phyloP scores from a whole-genome alignment of 1,140 invertebrate species.

The Palaemon carinicauda region DNA sequence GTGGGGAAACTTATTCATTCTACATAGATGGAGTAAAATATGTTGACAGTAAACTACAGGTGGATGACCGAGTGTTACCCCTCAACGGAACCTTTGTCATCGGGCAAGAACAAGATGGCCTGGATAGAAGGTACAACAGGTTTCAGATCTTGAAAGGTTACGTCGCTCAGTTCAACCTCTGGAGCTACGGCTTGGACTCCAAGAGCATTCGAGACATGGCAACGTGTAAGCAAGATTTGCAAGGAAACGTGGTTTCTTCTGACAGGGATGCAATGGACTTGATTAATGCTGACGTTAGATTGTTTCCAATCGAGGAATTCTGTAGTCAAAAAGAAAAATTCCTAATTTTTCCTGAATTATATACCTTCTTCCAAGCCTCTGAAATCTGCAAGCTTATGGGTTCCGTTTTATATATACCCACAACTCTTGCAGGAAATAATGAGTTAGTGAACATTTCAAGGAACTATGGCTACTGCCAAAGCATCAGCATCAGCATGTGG shows the following conservation, averaged over 20 bases:
- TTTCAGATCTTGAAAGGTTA: constrained; percentile 13
- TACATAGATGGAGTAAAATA: not conserved
- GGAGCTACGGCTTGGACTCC: not conserved
- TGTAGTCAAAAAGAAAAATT: not conserved
- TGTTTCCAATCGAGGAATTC: not conserved
- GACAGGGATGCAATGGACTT: not conserved
- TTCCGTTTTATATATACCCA: too few relatives aligned
- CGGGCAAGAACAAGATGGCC: constrained; percentile 13
- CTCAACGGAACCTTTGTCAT: not conserved
- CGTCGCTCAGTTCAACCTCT: not conserved
- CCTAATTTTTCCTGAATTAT: not conserved
- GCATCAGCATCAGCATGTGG: not conserved
- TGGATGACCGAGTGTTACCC: not conserved
- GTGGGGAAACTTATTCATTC: constrained; percentile 5
- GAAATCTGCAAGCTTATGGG: too few relatives aligned
- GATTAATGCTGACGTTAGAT: not conserved
- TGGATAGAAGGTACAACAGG: not conserved
- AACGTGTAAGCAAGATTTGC: not conserved
- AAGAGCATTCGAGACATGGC: not conserved
- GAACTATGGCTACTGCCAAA: too few relatives aligned
- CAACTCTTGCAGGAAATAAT: not conserved
- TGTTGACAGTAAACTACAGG: not conserved
- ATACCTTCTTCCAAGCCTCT: too few relatives aligned
- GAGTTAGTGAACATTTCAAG: not conserved
- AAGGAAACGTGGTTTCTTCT: constrained; percentile 12